Evolutionary conservation across 2,888 invertebrate genomes (phyloP), one percentile per base, ranked within the genome.

Genomic region (Chymomyza caudatula): DNA sequence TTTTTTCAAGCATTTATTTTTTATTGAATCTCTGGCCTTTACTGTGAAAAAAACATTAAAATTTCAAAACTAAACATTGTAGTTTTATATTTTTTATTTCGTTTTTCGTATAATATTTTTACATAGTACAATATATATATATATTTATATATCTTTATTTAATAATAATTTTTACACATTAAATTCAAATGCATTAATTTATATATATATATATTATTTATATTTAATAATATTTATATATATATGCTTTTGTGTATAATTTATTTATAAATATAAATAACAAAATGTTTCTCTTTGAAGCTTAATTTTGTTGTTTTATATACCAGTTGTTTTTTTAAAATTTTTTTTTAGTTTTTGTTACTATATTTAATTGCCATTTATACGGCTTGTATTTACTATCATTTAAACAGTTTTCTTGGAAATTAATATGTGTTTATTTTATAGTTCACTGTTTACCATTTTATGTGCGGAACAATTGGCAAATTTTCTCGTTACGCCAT

Each of bases 211-310:
- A 25, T 51, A 51, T 44, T 51, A 51, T 63, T 57, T 73, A 71
- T 64, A 60, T 76, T 43, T 74, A 65, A 76, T 67, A 79, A 69
- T 80, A 74, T 77, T 72, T 73, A 67, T 74, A 69, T 73, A 66
- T 81, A 67, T 74, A 69, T 73, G 69, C 29, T 56, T 4, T 65
- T 51, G 53, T 55, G 13, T 20, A 47, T 69, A 63, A 67, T 83
- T 81, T 81, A 78, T 80, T 83, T 87, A 78, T 87, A 86, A 77
- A 87, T 85, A 85, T 87, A 84, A 85, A 86, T 87, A 88, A 88
- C 88, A 81, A 86, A 87, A 85, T 80, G 73, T 81, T 84, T 88
- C 84, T 87, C 81, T 74, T 81, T 83, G 78, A 86, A 85, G 85
- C 76, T 62, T 60, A 54, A 6, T 49, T 63, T 51, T 67, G 13